Base-by-base conservation (phyloP, 2,113 vertebrate genomes). In the Rhinichthys klamathensis region DNA sequence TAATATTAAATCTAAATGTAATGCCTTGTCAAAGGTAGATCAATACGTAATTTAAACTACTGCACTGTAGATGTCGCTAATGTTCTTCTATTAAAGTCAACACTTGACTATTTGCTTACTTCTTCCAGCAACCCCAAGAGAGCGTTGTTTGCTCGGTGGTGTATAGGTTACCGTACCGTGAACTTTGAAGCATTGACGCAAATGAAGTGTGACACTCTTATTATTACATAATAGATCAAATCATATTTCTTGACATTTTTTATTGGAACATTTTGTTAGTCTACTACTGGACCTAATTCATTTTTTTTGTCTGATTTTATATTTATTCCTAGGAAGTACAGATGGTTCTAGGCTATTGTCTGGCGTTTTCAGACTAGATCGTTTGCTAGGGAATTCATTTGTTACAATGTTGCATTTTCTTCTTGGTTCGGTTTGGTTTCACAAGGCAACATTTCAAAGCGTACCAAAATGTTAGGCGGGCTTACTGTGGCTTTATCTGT, bases 21-120 rank as follows among this genome's bases (percentile, higher is more conserved):
- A 32, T 32, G 15, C 13, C 32, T 8, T 67, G 15, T 49, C 70
- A 74, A 15, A 25, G 4, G 1, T 25, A 10, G 73, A 30, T 30
- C 13, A 21, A 32, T 10, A n/a, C 15, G 23, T 44, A 80, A 27
- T 60, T 70, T 27, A n/a, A 9, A 41, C 11, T 12, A 58, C 18
- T 77, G 15, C 27, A 38, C 81, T n/a, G 73, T 49, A 84, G 86
- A 61, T 87, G 81, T 25, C 25, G 30, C 63, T 27, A 78, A 79
- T 79, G 58, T 69, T 49, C 74, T 65, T 69, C 32, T 32, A 25
- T 10, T 63, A 11, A 54, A 58, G 8, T 74, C 7, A 35, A 23
- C 1, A 67, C 15, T 10, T 35, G 27, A n/a, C 27, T 44, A 25
- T 23, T 8, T 30, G 44, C 2, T 38, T 5, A 3, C 21, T 69